A percentile compares a stretch with the other conserved stretches of the same genome.
These are phyloP conservation scores for Ibycter americanus DNA, from an alignment of 2,797 vertebrate genomes.

Conservation along the genomic window DNA sequence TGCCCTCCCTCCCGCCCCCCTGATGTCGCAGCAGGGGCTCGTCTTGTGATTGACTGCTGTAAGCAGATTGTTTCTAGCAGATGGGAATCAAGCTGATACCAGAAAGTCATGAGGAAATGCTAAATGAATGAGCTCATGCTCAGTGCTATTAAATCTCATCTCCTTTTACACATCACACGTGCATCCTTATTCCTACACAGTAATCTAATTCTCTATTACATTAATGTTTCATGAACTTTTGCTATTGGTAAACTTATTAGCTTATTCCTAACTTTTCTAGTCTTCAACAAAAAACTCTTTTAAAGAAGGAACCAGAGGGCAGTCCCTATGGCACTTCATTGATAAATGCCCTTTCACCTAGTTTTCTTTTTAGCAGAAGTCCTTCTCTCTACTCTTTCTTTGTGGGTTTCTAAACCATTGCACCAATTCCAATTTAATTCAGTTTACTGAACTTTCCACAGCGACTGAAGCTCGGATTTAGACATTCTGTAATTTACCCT, in stretches of 20 bases:
- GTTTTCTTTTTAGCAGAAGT: background rate
- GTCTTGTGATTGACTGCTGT: background rate
- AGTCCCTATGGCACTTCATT: background rate
- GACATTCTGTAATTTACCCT: background rate
- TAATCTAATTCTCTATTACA: background rate
- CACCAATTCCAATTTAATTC: background rate
- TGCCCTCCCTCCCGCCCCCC: too few species aligned
- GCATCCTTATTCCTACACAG: background rate
- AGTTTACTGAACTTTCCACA: background rate
- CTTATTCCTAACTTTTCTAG: background rate
- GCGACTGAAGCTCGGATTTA: background rate
- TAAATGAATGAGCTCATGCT: background rate
- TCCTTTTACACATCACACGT: background rate
- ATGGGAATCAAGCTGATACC: background rate
- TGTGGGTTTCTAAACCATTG: background rate
- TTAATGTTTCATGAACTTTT: background rate
- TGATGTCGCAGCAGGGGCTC: background rate
- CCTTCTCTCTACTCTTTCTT: background rate
- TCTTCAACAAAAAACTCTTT: background rate
- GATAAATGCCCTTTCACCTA: background rate
- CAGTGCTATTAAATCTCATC: background rate
- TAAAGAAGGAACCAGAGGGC: background rate
- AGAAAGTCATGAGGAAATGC: background rate
- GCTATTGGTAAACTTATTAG: background rate
- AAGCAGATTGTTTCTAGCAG: background rate